Evolutionary conservation across 1,140 invertebrate genomes (phyloP).

Genomic region (Drosophila seguyi): DNA sequence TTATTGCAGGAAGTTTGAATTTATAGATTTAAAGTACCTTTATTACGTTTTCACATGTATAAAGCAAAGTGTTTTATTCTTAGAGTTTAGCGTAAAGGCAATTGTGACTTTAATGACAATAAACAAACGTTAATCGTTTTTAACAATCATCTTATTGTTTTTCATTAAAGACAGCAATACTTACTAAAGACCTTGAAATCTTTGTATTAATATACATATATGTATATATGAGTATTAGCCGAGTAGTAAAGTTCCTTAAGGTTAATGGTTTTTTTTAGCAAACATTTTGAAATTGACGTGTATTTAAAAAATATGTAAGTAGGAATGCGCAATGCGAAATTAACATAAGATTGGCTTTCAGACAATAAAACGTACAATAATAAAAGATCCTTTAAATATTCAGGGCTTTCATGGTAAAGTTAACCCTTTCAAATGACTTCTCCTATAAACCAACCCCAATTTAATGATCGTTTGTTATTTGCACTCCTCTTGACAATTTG

Average conservation of each 20-base stretch:
- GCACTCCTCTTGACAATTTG: constrained; percentile 10
- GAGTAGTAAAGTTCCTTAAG: background rate
- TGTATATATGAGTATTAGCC: too few species aligned
- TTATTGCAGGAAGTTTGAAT: too few species aligned
- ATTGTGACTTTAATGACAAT: too few species aligned
- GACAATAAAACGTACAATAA: background rate
- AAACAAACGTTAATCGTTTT: too few species aligned
- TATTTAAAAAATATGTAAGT: too few species aligned
- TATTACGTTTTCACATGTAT: too few species aligned
- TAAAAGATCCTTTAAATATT: background rate
- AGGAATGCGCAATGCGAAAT: background rate
- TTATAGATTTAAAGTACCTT: too few species aligned
- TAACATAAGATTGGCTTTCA: background rate
- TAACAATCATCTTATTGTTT: too few species aligned
- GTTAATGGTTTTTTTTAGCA: background rate
- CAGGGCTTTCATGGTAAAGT: background rate
- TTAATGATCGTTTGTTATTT: constrained; percentile 8
- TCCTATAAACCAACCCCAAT: constrained; percentile 2
- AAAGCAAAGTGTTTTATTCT: too few species aligned
- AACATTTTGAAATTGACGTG: fast-evolving
- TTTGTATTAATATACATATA: too few species aligned
- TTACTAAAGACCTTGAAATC: background rate
- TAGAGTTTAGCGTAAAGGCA: too few species aligned
- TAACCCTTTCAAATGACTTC: constrained; percentile 2
- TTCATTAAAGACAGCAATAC: background rate